A percentile compares a stretch with the other conserved stretches of the same genome.
Conservation (phyloP, 2,113 vertebrate species). For the Noturus placidus region DNA sequence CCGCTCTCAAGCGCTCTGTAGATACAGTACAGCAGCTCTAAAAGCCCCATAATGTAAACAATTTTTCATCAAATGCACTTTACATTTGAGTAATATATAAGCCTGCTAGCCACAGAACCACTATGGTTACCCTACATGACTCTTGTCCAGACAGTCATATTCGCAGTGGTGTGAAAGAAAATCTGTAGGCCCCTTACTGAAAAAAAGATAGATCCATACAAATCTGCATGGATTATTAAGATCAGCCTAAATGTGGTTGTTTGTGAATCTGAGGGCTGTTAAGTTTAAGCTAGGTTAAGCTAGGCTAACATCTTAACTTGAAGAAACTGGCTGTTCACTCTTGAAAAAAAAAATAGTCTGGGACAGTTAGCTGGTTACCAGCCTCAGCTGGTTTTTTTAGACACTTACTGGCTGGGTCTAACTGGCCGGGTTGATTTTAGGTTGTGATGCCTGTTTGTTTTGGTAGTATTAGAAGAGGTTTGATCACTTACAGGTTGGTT, state of each 20-base stretch:
- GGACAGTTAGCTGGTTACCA: neutral
- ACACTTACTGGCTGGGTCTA: neutral
- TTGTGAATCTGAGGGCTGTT: neutral
- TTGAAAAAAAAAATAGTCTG: neutral
- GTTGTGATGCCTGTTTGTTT: neutral
- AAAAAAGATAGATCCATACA: neutral
- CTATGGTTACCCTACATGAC: neutral
- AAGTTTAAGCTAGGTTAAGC: slow-evolving; percentile 6
- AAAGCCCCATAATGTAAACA: slow-evolving; percentile 50
- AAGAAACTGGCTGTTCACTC: neutral
- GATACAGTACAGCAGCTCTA: slow-evolving; percentile 32
- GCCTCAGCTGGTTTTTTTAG: neutral
- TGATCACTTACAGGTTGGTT: neutral
- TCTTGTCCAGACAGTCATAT: neutral
- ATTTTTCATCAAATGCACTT: slow-evolving; percentile 2
- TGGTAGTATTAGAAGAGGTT: neutral
- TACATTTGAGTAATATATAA: slow-evolving; percentile 34
- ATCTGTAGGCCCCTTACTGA: neutral
- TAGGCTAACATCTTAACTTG: neutral
- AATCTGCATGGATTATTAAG: slow-evolving; percentile 1
- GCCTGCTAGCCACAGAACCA: neutral
- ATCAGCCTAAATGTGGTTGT: neutral
- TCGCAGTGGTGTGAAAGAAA: neutral
- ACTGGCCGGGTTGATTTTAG: neutral
- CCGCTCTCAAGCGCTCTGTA: slow-evolving; percentile 16